Conservation (phyloP, 2,797 vertebrate genomes). For the Emys orbicularis region DNA sequence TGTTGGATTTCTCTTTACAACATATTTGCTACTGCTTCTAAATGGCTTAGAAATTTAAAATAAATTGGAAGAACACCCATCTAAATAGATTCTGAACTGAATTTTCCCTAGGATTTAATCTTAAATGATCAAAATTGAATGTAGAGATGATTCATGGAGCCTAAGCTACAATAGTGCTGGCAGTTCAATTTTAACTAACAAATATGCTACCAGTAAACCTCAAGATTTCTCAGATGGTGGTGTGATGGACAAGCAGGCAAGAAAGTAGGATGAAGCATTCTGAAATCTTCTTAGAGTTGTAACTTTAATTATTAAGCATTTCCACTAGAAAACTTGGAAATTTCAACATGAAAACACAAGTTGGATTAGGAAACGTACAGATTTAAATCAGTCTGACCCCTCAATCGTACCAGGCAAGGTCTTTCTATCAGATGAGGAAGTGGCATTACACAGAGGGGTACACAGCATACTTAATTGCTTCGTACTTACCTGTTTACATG, state of each 20-base stretch:
- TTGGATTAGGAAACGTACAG: constrained; percentile 34
- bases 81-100: constrained; percentile 9
- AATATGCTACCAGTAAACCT: background rate
- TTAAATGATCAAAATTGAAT: background rate
- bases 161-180: background rate
- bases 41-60: background rate
- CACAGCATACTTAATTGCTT: background rate
- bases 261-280: background rate
- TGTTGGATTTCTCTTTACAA: background rate
- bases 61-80: background rate
- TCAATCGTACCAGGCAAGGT: background rate
- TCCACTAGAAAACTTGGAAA: constrained; percentile 39
- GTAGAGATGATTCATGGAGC: background rate
- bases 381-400: constrained; percentile 5
- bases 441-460: background rate
- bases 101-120: background rate
- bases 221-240: background rate
- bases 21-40: background rate
- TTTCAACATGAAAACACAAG: background rate
- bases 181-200: constrained; percentile 19
- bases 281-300: background rate
- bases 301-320: background rate
- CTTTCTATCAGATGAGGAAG: constrained; percentile 19
- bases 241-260: background rate
- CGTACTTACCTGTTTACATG: constrained; percentile 13